phyloP scores from a whole-genome alignment of 2,888 invertebrate species.

The Caenorhabditis becei region DNA sequence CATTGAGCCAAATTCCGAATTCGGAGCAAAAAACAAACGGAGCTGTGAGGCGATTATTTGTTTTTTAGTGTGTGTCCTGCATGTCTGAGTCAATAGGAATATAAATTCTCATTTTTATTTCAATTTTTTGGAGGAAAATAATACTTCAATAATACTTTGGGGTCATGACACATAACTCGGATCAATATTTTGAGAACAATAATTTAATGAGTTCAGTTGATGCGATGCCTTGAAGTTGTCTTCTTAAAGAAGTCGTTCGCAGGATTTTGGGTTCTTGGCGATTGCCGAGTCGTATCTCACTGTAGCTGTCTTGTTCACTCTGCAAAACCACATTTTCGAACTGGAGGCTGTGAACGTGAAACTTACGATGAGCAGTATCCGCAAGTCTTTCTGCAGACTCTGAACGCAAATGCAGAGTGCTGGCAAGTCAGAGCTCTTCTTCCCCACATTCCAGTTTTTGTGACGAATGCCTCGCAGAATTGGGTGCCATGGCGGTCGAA shows the following conservation, averaged over 20 bases:
- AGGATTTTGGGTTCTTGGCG: conserved; percentile 72
- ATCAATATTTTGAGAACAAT: conserved; percentile 7
- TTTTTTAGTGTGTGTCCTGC: neutral
- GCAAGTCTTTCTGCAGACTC: conserved; percentile 76
- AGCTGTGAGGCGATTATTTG: conserved; percentile 20
- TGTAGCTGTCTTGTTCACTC: conserved; percentile 65
- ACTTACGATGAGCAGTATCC: conserved; percentile 72
- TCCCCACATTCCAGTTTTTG: conserved; percentile 66
- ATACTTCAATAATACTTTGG: conserved; percentile 21
- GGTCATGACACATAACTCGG: conserved; percentile 50
- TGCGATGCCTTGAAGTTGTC: too few relatives aligned
- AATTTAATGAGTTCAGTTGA: conserved; percentile 2
- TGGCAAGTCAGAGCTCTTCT: conserved; percentile 70
- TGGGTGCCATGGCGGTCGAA: conserved; percentile 72
- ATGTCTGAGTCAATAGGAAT: conserved; percentile 5
- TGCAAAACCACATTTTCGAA: conserved; percentile 35
- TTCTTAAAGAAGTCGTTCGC: conserved; percentile 72
- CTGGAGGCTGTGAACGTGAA: neutral
- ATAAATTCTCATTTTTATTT: conserved; percentile 6
- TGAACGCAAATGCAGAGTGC: conserved; percentile 75
- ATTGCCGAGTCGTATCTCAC: conserved; percentile 69
- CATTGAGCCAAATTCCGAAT: conserved; percentile 22
- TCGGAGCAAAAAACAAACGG: conserved; percentile 21
- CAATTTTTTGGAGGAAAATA: neutral
- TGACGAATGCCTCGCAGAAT: conserved; percentile 72